These are phyloP conservation scores for Pholis gunnellus DNA, from an alignment of 2,113 vertebrate genomes.

Conservation along the genomic window DNA sequence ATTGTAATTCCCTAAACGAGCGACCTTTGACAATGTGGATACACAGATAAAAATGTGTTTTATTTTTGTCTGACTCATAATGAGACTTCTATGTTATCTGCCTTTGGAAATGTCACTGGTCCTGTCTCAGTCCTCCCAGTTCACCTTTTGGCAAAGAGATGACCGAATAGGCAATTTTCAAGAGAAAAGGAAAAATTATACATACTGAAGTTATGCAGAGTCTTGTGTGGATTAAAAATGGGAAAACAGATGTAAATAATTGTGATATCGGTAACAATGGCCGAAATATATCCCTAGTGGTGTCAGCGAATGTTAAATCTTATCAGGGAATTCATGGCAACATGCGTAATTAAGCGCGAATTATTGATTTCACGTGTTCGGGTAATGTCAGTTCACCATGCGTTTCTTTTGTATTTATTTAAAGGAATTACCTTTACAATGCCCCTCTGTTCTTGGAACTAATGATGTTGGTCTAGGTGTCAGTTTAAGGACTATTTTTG, in stretches of 20 bases:
- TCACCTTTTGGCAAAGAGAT: constrained; percentile 60
- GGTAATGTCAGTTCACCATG: background rate
- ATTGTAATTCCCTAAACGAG: constrained; percentile 77
- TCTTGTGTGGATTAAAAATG: constrained; percentile 30
- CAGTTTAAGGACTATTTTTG: too few species aligned
- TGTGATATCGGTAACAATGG: background rate
- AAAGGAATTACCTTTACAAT: background rate
- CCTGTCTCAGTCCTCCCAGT: constrained; percentile 42
- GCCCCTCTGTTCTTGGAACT: background rate
- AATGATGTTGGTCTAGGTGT: background rate
- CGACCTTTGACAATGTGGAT: constrained; percentile 76
- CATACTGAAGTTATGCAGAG: constrained; percentile 6
- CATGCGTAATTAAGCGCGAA: background rate
- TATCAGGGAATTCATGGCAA: constrained; percentile 7
- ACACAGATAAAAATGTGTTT: constrained; percentile 73
- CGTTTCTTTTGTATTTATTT: background rate
- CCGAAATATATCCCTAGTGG: constrained; percentile 10
- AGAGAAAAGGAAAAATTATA: constrained; percentile 32
- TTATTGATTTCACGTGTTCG: constrained; percentile 7
- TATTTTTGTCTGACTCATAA: constrained; percentile 69
- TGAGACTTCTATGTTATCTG: constrained; percentile 77
- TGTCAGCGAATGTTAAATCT: constrained; percentile 9
- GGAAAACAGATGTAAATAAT: background rate
- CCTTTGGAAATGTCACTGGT: constrained; percentile 82
- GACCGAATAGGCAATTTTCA: constrained; percentile 32